Conservation (phyloP, 2,113 vertebrate species). For the Asarcornis scutulata region DNA sequence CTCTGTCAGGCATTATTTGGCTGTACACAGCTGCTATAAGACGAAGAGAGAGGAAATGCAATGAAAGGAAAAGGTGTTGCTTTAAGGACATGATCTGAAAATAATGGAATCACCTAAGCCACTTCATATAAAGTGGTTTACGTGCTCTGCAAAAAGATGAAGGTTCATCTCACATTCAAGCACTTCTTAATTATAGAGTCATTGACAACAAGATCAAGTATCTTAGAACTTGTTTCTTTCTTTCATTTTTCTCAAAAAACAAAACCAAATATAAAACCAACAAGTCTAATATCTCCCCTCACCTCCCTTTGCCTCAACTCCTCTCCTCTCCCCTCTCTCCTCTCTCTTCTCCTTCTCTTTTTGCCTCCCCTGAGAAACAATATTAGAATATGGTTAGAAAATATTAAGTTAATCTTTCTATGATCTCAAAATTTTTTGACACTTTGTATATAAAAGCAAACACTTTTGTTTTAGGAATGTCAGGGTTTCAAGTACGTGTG, state of each 20-base stretch:
- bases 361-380: not conserved
- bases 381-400: not conserved
- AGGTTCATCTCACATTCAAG: conserved; percentile 11
- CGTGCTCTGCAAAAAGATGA: not conserved
- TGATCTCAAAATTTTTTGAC: not conserved
- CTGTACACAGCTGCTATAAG: conserved; percentile 50
- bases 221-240: not conserved
- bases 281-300: not conserved
- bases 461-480: not conserved
- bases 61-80: conserved; percentile 59
- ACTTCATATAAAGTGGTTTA: not conserved
- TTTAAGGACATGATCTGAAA: conserved; percentile 42
- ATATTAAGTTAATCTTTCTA: not conserved
- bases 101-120: not conserved
- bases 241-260: not conserved
- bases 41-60: conserved; percentile 41
- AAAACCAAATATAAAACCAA: not conserved
- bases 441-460: not conserved
- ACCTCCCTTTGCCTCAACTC: too few species aligned
- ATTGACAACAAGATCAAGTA: not conserved
- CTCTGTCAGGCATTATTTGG: conserved; percentile 57
- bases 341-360: not conserved
- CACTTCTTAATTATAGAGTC: conserved; percentile 16
- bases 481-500: accelerated
- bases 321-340: too few species aligned